These are phyloP conservation scores for Chinchilla lanigera DNA, from an alignment of 2,113 vertebrate species.

Conservation along the genomic window DNA sequence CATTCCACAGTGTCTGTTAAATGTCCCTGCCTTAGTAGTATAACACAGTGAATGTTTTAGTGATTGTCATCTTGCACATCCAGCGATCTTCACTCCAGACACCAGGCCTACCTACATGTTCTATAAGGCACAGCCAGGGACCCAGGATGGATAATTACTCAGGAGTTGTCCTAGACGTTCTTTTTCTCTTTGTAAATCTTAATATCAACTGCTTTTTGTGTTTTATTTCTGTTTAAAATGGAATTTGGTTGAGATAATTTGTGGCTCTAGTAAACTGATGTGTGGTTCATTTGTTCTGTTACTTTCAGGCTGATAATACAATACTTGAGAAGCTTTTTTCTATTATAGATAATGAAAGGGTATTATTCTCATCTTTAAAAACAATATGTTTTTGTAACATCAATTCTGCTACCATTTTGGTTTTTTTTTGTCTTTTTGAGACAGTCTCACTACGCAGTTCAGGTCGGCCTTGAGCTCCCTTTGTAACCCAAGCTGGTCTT, in stretches of 20 bases:
- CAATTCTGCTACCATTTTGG: neutral
- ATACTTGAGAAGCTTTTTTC: neutral
- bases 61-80: neutral
- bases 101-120: neutral
- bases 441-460: no score
- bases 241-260: neutral
- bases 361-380: conserved; percentile 37
- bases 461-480: no score
- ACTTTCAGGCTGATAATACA: neutral
- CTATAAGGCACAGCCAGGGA: neutral
- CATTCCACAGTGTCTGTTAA: neutral
- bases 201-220: neutral
- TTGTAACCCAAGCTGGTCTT: no score
- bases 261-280: neutral
- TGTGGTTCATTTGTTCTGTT: neutral
- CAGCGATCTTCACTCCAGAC: neutral
- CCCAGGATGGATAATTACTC: neutral
- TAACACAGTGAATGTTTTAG: neutral
- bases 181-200: neutral
- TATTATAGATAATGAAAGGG: neutral
- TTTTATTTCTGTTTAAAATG: conserved; percentile 52
- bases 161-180: neutral
- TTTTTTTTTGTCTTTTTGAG: no score
- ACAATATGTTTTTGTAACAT: conserved; percentile 40
- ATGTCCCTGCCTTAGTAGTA: neutral